A percentile compares a stretch with the other conserved stretches of the same genome.
phyloP scores from a whole-genome alignment of 2,888 invertebrate species.

The Chironomus tentans region DNA sequence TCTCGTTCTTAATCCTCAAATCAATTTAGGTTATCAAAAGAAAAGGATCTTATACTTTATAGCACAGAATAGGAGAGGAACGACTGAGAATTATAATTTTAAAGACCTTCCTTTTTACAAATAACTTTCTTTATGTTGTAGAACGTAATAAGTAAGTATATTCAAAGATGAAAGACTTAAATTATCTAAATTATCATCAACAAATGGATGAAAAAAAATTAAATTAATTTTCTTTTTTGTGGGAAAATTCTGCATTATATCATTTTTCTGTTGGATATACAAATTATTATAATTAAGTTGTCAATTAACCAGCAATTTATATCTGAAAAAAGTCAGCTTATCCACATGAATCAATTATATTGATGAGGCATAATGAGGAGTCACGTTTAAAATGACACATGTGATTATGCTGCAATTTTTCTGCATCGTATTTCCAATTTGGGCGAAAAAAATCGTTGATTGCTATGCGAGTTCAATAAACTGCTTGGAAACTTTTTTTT shows the following conservation, averaged over 20 bases:
- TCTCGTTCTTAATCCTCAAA: background rate
- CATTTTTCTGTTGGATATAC: background rate
- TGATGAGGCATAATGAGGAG: constrained; percentile 5
- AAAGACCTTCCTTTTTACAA: background rate
- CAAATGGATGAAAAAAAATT: too few species aligned
- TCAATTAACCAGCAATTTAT: background rate
- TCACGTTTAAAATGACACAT: background rate
- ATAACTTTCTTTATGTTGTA: background rate
- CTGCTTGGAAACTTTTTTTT: background rate
- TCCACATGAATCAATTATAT: background rate
- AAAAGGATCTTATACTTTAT: background rate
- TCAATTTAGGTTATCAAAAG: constrained; percentile 5
- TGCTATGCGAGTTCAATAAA: background rate
- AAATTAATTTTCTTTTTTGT: too few species aligned
- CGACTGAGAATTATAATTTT: too few species aligned
- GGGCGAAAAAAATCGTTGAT: background rate
- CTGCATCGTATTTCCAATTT: background rate
- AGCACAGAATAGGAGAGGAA: too few species aligned
- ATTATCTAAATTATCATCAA: background rate
- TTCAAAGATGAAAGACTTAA: background rate
- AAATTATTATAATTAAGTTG: background rate
- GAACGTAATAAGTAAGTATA: background rate
- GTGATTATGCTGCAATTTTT: background rate
- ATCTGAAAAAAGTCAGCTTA: background rate
- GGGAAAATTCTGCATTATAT: background rate